Evolutionary conservation across 2,888 invertebrate genomes (phyloP), one percentile per base, ranked within the genome.

Genomic region (Napeogenes sylphis): DNA sequence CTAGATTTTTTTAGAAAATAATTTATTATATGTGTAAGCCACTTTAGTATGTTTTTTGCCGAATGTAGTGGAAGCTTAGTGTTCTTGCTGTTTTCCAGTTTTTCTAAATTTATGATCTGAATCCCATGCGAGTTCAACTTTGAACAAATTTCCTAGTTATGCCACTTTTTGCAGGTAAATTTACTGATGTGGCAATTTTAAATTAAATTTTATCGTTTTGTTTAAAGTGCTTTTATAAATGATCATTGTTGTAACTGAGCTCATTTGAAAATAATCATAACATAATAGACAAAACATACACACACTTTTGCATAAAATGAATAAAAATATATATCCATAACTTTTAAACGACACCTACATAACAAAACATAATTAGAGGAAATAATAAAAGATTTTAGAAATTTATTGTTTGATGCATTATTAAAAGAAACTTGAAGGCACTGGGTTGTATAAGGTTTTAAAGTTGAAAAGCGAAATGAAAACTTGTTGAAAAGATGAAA

Each of bases 91-190:
- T 81, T 82, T 78, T 75, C 70, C 75, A 76, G 73, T 77, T 75
- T 76, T 75, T 71, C 67, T 65, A 64, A 79, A 82, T 81, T 80
- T 81, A 82, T 77, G 76, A 76, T 76, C 73, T 71, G 73, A 72
- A 74, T 79, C 80, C 80, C 78, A 73, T 72, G 76, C 73, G 78
- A 74, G 76, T 79, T 79, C 72, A 75, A 73, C 72, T 71, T 75
- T 73, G 76, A 75, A 78, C 73, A 75, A 80, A 75, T 81, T 81
- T 76, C 76, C 76, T 74, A 74, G 76, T 80, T 79, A 78, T 73
- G 73, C 66, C 65, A 74, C 73, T 75, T 74, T 65, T 76, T 67
- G 72, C 72, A 70, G 74, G 71, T 73, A 74, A 76, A 76, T 72
- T 75, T 72, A 67, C 70, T 70, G 68, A 55, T 67, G 67, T 68